A percentile compares a stretch with the other conserved stretches of the same genome.
These are phyloP conservation scores for Trissolcus japonicus DNA, from an alignment of 2,888 invertebrate genomes.

Conservation along the genomic window DNA sequence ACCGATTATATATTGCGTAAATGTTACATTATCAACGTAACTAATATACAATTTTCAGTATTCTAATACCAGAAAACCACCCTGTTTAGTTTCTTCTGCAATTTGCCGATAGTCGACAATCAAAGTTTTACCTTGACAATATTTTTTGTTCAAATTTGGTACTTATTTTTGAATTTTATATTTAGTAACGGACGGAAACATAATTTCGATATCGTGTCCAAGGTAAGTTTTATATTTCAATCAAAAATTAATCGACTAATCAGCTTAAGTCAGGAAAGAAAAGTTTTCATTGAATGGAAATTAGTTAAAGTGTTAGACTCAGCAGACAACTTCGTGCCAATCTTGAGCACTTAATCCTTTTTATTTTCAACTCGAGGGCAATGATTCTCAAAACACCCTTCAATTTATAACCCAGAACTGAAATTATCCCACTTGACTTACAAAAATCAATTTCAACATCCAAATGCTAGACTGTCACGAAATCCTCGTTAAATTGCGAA, in stretches of 20 bases:
- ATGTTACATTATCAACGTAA: too few relatives aligned
- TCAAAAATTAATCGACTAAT: constrained; percentile 11
- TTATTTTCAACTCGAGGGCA: constrained; percentile 26
- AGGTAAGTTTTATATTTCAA: constrained; percentile 28
- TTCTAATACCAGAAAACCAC: not conserved
- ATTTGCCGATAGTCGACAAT: constrained; percentile 50
- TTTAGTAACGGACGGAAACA: not conserved
- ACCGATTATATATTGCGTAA: too few relatives aligned
- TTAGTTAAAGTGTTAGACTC: not conserved
- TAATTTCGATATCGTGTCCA: not conserved
- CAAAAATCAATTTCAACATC: constrained; percentile 42
- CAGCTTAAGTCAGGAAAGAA: not conserved
- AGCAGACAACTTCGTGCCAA: constrained; percentile 11
- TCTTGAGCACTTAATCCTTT: constrained; percentile 39
- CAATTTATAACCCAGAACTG: constrained; percentile 32
- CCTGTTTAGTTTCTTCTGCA: constrained; percentile 41
- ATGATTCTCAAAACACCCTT: constrained; percentile 30
- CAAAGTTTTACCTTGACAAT: constrained; percentile 7
- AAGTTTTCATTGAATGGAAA: constrained; percentile 1
- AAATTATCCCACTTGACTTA: constrained; percentile 43
- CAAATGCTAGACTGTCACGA: constrained; percentile 36
- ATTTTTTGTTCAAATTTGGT: not conserved
- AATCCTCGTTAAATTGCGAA: constrained; percentile 38
- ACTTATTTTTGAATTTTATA: constrained; percentile 7
- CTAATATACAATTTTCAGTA: too few relatives aligned